Evolutionary conservation across 2,797 vertebrate genomes (phyloP).

Genomic region (Molossus molossus): DNA sequence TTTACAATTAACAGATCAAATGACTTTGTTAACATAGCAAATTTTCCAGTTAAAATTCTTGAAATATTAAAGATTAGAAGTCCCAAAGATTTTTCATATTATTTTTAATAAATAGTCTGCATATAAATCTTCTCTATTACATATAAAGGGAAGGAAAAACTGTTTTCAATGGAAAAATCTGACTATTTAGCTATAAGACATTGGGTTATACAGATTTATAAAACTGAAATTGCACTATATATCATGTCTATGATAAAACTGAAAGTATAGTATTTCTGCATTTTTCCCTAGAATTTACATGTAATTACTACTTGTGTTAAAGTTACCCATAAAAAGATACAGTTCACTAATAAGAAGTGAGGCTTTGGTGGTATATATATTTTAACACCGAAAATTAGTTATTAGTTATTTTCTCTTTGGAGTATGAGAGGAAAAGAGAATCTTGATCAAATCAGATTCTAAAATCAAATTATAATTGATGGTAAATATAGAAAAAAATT

Average conservation of each 20-base stretch:
- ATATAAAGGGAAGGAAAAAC: constrained; percentile 70
- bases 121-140: constrained; percentile 71
- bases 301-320: not conserved
- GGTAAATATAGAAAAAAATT: constrained; percentile 41
- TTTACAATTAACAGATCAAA: constrained; percentile 81
- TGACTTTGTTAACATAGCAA: constrained; percentile 83
- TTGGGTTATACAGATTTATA: constrained; percentile 26
- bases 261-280: constrained; percentile 58
- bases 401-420: constrained; percentile 34
- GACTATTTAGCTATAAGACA: constrained; percentile 70
- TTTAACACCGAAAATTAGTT: constrained; percentile 20
- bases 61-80: constrained; percentile 80
- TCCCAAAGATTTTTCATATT: constrained; percentile 78
- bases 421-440: constrained; percentile 5
- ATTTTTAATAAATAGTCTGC: constrained; percentile 76
- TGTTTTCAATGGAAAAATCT: constrained; percentile 78
- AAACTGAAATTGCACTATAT: constrained; percentile 17
- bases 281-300: constrained; percentile 20
- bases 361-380: constrained; percentile 30
- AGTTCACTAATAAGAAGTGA: not conserved
- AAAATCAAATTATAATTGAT: constrained; percentile 7
- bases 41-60: constrained; percentile 82
- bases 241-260: not conserved
- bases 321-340: not conserved
- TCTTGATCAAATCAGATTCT: constrained; percentile 12